phyloP scores from a whole-genome alignment of 2,888 invertebrate genomes.

The Yponomeuta plumbellus region DNA sequence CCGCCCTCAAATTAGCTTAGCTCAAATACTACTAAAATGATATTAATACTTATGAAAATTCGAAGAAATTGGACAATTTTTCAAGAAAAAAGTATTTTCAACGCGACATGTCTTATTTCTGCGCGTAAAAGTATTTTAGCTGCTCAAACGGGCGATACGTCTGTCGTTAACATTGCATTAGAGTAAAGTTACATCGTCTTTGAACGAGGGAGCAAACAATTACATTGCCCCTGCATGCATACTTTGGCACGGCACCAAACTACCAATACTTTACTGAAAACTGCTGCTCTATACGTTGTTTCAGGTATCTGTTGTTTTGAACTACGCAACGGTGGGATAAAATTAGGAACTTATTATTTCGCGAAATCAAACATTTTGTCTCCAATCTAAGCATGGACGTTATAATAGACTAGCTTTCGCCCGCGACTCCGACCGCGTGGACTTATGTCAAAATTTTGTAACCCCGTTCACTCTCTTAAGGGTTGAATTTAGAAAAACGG shows the following conservation, averaged over 20 bases:
- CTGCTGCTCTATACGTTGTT: background rate
- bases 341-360: background rate
- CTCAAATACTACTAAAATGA: no score
- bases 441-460: no score
- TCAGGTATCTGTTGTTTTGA: background rate
- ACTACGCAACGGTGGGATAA: background rate
- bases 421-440: no score
- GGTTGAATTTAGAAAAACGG: no score
- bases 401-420: background rate
- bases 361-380: background rate
- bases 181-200: conserved; percentile 30
- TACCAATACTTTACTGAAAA: conserved; percentile 2
- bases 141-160: conserved; percentile 32
- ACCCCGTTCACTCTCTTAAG: no score
- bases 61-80: background rate
- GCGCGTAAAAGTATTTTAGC: background rate
- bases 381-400: background rate
- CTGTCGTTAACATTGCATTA: conserved; percentile 54
- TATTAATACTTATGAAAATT: no score
- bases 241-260: conserved; percentile 62
- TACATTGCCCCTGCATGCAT: conserved; percentile 46
- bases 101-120: conserved; percentile 20
- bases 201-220: conserved; percentile 42
- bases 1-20: no score
- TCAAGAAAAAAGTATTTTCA: background rate